A percentile compares a stretch with the other conserved stretches of the same genome.
Evolutionary conservation across 2,797 vertebrate genomes (phyloP).

Genomic region (Gallinago stenura): DNA sequence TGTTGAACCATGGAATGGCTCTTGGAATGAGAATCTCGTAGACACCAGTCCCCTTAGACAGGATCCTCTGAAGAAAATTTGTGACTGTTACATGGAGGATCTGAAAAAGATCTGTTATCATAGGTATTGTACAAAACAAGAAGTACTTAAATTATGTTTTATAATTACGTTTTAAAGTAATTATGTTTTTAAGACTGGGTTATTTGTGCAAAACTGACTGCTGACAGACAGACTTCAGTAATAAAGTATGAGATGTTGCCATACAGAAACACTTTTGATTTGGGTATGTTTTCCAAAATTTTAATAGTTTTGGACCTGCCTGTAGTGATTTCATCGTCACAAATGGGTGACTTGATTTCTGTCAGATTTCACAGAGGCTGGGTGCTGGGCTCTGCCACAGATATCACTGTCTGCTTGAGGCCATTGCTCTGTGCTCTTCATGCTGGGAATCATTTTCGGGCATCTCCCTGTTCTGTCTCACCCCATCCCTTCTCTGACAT

Average conservation of each 20-base stretch:
- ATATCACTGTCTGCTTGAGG: not conserved
- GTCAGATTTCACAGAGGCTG: not conserved
- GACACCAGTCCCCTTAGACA: conserved; percentile 84
- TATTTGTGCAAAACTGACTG: not conserved
- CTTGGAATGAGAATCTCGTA: conserved; percentile 89
- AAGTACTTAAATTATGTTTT: fast-evolving
- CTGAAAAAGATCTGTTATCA: conserved; percentile 89
- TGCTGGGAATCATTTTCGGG: not conserved
- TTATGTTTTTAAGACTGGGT: not conserved
- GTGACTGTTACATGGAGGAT: conserved; percentile 89
- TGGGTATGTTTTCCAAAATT: not conserved
- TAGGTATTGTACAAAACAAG: conserved; percentile 78
- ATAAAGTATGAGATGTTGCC: not conserved
- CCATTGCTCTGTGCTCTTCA: not conserved
- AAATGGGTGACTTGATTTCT: not conserved
- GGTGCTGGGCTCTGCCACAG: not conserved
- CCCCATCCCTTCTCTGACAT: not conserved
- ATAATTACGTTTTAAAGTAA: fast-evolving
- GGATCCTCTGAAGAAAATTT: conserved; percentile 88
- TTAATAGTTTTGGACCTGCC: not conserved
- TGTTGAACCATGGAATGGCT: conserved; percentile 89
- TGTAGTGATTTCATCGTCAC: not conserved
- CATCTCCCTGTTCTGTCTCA: not conserved
- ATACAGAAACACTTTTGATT: not conserved
- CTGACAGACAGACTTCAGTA: not conserved